Conservation (phyloP, 2,797 vertebrate species). For the Myotis pilosus region DNA sequence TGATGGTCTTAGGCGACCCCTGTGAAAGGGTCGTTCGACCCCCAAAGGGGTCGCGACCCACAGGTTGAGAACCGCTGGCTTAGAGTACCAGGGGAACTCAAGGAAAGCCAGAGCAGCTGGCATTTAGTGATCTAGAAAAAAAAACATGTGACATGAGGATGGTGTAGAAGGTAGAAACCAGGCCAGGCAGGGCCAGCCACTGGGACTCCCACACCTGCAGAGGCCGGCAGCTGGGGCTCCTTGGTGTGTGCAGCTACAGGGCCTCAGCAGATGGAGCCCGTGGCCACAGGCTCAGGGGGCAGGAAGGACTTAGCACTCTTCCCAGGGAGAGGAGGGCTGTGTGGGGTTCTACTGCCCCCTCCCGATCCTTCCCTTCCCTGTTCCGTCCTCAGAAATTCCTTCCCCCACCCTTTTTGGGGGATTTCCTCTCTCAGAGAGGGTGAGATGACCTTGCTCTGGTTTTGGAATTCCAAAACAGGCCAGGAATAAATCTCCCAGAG, state of each 20-base stretch:
- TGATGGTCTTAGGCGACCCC: too few species aligned
- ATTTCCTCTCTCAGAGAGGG: constrained; percentile 53
- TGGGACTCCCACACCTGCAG: neutral
- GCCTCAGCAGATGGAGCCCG: constrained; percentile 47
- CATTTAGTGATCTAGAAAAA: neutral
- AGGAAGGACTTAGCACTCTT: neutral
- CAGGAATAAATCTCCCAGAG: neutral
- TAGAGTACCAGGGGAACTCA: neutral
- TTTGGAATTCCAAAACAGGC: neutral
- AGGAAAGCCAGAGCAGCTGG: neutral
- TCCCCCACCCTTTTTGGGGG: neutral
- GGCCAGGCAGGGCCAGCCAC: neutral
- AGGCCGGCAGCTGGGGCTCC: neutral
- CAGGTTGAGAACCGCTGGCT: too few species aligned
- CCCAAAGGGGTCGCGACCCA: too few species aligned
- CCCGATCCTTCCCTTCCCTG: neutral
- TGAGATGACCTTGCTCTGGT: neutral
- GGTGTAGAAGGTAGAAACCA: neutral
- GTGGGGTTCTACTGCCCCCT: neutral
- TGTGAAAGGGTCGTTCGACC: too few species aligned
- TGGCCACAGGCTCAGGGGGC: neutral
- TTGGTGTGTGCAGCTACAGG: neutral
- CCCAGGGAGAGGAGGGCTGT: neutral
- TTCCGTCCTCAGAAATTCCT: neutral
- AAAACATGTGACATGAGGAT: neutral